A percentile compares a stretch with the other conserved stretches of the same genome.
These are phyloP conservation scores for Cheilosia pagana DNA, from an alignment of 2,888 invertebrate genomes.

Conservation along the genomic window DNA sequence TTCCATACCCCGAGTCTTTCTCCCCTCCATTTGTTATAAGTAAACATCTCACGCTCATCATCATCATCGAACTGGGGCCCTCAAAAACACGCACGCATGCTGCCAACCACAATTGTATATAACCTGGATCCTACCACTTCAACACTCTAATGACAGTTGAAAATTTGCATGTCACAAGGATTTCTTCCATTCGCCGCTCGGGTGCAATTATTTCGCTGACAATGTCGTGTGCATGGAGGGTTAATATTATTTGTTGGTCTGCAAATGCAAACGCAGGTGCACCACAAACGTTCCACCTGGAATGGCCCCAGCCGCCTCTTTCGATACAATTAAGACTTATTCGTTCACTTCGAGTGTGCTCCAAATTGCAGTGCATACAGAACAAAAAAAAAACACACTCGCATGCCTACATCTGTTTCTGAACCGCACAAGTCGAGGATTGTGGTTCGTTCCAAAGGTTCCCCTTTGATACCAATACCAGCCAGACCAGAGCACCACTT, in stretches of 20 bases:
- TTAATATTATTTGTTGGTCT: background rate
- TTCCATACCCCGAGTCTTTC: constrained; percentile 1
- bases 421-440: constrained; percentile 47
- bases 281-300: constrained; percentile 6
- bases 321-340: constrained; percentile 28
- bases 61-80: background rate
- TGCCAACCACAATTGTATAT: background rate
- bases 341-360: constrained; percentile 19
- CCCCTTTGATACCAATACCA: constrained; percentile 31
- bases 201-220: constrained; percentile 13
- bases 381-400: background rate
- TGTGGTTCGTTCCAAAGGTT: constrained; percentile 57
- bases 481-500: background rate
- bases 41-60: background rate
- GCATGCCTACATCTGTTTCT: constrained; percentile 2
- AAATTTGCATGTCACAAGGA: constrained; percentile 34
- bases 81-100: background rate
- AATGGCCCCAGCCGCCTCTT: constrained; percentile 4
- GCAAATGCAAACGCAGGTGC: background rate
- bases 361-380: constrained; percentile 19
- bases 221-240: background rate
- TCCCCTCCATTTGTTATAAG: constrained; percentile 2
- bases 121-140: too few species aligned
- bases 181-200: background rate
- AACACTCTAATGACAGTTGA: background rate